phyloP scores from a whole-genome alignment of 2,797 vertebrate genomes.

The Tauraco hartlaubi region DNA sequence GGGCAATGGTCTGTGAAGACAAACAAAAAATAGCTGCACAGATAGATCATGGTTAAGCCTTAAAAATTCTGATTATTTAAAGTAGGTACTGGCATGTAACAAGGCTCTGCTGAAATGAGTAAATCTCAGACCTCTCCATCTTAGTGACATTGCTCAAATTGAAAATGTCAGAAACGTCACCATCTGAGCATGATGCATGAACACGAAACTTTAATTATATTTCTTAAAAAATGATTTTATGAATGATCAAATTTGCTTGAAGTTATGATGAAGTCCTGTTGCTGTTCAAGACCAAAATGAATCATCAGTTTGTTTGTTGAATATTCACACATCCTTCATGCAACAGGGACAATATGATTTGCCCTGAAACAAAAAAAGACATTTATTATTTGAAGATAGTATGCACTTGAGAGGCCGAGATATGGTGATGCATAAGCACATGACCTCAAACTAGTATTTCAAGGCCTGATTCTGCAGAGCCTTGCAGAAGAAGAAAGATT shows the following conservation, averaged over 20 bases:
- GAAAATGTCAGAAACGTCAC: conserved; percentile 65
- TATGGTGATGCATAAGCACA: background rate
- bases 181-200: conserved; percentile 57
- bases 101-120: conserved; percentile 25
- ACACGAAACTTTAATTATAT: conserved; percentile 34
- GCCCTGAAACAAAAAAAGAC: conserved; percentile 1
- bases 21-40: conserved; percentile 7
- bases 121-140: conserved; percentile 51
- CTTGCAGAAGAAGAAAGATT: background rate
- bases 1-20: background rate
- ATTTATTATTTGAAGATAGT: background rate
- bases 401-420: background rate
- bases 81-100: conserved; percentile 1
- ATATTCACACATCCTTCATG: conserved; percentile 10
- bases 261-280: conserved; percentile 18
- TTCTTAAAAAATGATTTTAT: conserved; percentile 54
- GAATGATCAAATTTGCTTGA: conserved; percentile 52
- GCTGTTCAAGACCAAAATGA: conserved; percentile 18
- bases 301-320: conserved; percentile 40
- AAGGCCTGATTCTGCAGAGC: background rate
- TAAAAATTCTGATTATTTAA: conserved; percentile 51
- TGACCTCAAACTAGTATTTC: background rate
- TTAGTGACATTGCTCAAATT: conserved; percentile 70
- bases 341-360: background rate
- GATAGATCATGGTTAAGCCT: background rate